Base-by-base conservation (phyloP, 2,797 vertebrate species). In the Crenuchus spilurus region DNA sequence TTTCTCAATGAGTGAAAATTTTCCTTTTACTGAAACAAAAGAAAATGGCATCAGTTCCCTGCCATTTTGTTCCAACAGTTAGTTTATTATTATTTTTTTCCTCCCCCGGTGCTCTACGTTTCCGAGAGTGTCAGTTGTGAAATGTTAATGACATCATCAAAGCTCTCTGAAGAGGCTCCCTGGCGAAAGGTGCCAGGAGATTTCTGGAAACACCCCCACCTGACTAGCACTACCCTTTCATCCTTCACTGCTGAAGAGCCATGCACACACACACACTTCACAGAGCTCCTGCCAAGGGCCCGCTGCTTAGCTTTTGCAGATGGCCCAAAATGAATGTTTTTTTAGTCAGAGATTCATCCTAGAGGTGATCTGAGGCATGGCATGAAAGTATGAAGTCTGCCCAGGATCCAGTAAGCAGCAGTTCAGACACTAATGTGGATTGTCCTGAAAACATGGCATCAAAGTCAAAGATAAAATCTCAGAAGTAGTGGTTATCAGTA, bases 121-220 rank as follows among this genome's bases (percentile, higher is more conserved):
- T 67, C 52, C 39, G 72, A 67, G 67, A 70, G 61, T 10, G 11
- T 64, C 52, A 51, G 64, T 49, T 44, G 37, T 46, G 71, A 64
- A 79, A 83, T 76, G 76, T 74, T 76, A 83, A 76, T 79, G 81
- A 71, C 70, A 80, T 79, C 74, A 79, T 83, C 76, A 83, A 83
- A 83, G 79, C 57, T 10, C 52, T 57, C 46, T 0, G 33, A 65
- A 49, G 62, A 66, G 44, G 65, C 73, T 81, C 75, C 75, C 55
- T 71, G 75, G 63, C 28, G 80, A 79, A 65, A 76, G 76, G 76
- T 82, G 80, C 60, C 73, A 73, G 63, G 61, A 48, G 76, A 78
- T 67, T 69, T 78, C 65, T 79, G 74, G 61, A 30, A 81, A 71
- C 76, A 72, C 61, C 66, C 72, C 61, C 46, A 67, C 69, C 75